Evolutionary conservation across 2,888 invertebrate genomes (phyloP).

Genomic region (Caprella mutica): DNA sequence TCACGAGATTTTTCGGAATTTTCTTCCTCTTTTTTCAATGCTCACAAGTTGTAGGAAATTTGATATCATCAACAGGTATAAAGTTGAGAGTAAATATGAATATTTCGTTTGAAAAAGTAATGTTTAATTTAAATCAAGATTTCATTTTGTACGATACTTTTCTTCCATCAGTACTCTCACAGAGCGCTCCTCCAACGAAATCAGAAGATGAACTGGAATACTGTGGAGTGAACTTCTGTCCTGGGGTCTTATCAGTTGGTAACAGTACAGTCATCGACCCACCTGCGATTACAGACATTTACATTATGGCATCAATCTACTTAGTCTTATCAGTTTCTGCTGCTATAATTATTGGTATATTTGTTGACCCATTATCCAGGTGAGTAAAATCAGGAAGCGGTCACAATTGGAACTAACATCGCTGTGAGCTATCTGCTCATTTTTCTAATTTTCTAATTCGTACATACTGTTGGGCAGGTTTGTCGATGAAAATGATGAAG

Average conservation of each 20-base stretch:
- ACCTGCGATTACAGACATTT: constrained; percentile 64
- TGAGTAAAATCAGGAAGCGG: constrained; percentile 41
- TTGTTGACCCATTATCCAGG: constrained; percentile 83
- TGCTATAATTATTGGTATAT: constrained; percentile 69
- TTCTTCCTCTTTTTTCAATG: constrained; percentile 98
- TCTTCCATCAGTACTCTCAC: constrained; percentile 60
- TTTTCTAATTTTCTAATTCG: too few relatives aligned
- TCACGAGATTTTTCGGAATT: constrained; percentile 94
- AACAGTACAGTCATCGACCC: constrained; percentile 49
- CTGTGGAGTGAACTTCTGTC: constrained; percentile 52
- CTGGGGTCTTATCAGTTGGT: constrained; percentile 36
- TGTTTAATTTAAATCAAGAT: not conserved
- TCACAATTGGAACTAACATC: not conserved
- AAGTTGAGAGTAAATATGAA: too few relatives aligned
- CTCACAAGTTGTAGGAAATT: constrained; percentile 90
- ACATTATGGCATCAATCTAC: constrained; percentile 78
- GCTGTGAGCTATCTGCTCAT: too few relatives aligned
- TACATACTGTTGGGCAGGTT: too few relatives aligned
- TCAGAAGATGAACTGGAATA: constrained; percentile 21
- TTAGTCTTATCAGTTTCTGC: constrained; percentile 74
- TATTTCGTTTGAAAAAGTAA: too few relatives aligned
- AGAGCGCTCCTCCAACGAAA: constrained; percentile 51
- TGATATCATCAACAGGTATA: constrained; percentile 82
- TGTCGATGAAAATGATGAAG: constrained; percentile 17
- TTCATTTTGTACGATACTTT: not conserved